Percentiles rank a stretch among this genome's conserved stretches.
These are phyloP conservation scores for Polypterus bichir DNA, from an alignment of 2,113 vertebrate species.

Conservation along the genomic window DNA sequence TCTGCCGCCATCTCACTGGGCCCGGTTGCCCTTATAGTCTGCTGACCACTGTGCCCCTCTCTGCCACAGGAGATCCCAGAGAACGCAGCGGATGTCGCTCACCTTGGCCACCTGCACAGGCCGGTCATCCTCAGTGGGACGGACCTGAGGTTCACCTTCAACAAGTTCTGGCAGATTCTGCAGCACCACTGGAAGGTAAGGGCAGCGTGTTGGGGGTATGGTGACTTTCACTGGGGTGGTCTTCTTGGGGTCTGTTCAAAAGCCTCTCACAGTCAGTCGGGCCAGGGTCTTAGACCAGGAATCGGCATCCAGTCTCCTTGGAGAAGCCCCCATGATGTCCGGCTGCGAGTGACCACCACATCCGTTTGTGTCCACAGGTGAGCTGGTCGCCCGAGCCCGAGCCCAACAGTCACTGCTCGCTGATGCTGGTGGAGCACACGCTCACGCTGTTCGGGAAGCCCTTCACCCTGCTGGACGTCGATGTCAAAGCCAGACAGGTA, in stretches of 20 bases:
- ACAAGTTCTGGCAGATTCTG: slow-evolving; percentile 51
- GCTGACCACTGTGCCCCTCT: not conserved
- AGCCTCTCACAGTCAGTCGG: too few relatives aligned
- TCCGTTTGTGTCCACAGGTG: slow-evolving; percentile 29
- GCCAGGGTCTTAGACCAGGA: too few relatives aligned
- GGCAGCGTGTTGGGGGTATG: too few relatives aligned
- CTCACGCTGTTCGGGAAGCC: slow-evolving; percentile 46
- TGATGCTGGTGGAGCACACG: slow-evolving; percentile 49
- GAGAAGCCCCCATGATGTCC: too few relatives aligned
- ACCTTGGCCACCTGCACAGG: slow-evolving; percentile 53
- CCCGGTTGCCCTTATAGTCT: not conserved
- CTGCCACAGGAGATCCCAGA: slow-evolving; percentile 60
- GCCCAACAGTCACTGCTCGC: slow-evolving; percentile 58
- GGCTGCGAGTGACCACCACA: not conserved
- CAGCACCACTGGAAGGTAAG: slow-evolving; percentile 63
- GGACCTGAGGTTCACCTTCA: slow-evolving; percentile 53
- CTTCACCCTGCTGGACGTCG: slow-evolving; percentile 45
- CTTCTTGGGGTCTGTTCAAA: too few relatives aligned
- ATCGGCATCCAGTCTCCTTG: too few relatives aligned
- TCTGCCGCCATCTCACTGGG: not conserved
- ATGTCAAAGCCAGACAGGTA: slow-evolving; percentile 61
- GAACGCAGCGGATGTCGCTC: slow-evolving; percentile 55
- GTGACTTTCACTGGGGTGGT: too few relatives aligned
- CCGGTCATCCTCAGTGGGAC: slow-evolving; percentile 46
- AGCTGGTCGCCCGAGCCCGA: slow-evolving; percentile 50